These are phyloP conservation scores for Argynnis bischoffii DNA, from an alignment of 2,888 invertebrate genomes.

Conservation along the genomic window DNA sequence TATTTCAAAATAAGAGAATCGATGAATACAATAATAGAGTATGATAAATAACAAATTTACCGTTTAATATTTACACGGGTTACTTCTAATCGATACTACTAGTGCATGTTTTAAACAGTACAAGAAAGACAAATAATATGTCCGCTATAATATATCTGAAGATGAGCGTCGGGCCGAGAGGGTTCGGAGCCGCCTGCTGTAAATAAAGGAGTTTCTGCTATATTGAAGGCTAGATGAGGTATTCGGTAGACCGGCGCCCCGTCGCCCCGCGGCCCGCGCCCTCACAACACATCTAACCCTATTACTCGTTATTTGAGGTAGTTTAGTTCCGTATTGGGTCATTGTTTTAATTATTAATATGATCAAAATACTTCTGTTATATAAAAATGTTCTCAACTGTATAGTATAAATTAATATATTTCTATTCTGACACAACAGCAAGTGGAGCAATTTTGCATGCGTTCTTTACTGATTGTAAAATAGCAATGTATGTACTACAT, in stretches of 20 bases:
- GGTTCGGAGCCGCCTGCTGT: conserved; percentile 39
- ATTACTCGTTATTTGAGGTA: conserved; percentile 78
- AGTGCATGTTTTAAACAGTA: conserved; percentile 70
- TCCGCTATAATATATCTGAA: conserved; percentile 63
- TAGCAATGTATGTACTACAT: not conserved
- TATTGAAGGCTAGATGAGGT: conserved; percentile 62
- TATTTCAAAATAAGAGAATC: conserved; percentile 76
- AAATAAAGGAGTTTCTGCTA: conserved; percentile 49
- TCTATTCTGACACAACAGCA: conserved; percentile 56
- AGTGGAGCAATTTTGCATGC: conserved; percentile 13
- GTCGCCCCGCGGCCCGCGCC: conserved; percentile 45
- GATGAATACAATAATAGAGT: conserved; percentile 74
- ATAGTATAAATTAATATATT: conserved; percentile 56
- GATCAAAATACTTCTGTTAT: conserved; percentile 67
- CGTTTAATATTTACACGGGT: conserved; percentile 74
- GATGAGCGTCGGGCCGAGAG: conserved; percentile 41
- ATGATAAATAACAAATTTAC: conserved; percentile 78
- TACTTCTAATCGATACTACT: conserved; percentile 69
- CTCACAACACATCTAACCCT: conserved; percentile 62
- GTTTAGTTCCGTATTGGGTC: conserved; percentile 73
- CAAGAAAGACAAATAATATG: conserved; percentile 55
- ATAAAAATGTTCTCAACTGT: conserved; percentile 69
- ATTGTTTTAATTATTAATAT: conserved; percentile 69
- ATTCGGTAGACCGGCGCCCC: conserved; percentile 40
- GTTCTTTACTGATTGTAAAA: conserved; percentile 23